Conservation (phyloP, 2,888 invertebrate species). For the Clostera curtula region DNA sequence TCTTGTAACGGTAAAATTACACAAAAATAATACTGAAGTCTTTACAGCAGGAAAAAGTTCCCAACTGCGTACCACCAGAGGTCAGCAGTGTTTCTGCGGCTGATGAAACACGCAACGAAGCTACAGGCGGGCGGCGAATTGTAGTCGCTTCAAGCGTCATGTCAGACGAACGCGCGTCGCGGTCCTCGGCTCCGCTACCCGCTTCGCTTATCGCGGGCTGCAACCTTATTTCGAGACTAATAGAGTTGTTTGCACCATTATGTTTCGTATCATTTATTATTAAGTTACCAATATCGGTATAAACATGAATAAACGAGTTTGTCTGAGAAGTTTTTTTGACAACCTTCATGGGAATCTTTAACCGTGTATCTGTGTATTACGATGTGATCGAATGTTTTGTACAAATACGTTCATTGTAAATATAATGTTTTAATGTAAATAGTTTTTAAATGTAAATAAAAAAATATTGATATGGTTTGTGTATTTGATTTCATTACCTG, state of each 20-base stretch:
- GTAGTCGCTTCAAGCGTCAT: constrained; percentile 80
- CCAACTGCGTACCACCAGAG: constrained; percentile 71
- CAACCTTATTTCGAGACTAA: constrained; percentile 25
- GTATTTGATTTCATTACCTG: too few relatives aligned
- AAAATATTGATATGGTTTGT: too few relatives aligned
- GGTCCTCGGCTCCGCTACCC: constrained; percentile 41
- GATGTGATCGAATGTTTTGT: too few relatives aligned
- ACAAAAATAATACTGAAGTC: constrained; percentile 1
- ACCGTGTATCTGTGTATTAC: too few relatives aligned
- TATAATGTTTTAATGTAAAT: too few relatives aligned
- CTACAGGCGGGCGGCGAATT: constrained; percentile 67
- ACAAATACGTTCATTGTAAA: too few relatives aligned
- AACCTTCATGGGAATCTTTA: too few relatives aligned
- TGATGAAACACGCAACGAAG: constrained; percentile 51
- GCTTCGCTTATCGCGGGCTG: constrained; percentile 25
- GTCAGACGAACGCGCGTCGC: constrained; percentile 72
- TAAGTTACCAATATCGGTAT: constrained; percentile 18
- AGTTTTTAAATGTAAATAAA: too few relatives aligned
- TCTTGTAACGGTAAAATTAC: too few relatives aligned
- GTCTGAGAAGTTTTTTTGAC: too few relatives aligned
- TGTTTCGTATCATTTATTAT: constrained; percentile 20
- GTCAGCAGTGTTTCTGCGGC: constrained; percentile 57
- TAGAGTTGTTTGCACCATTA: constrained; percentile 18
- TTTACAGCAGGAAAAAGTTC: constrained; percentile 38
- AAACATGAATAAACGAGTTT: too few relatives aligned